Base-by-base conservation (phyloP, 2,888 invertebrate genomes). In the Rutpela maculata region DNA sequence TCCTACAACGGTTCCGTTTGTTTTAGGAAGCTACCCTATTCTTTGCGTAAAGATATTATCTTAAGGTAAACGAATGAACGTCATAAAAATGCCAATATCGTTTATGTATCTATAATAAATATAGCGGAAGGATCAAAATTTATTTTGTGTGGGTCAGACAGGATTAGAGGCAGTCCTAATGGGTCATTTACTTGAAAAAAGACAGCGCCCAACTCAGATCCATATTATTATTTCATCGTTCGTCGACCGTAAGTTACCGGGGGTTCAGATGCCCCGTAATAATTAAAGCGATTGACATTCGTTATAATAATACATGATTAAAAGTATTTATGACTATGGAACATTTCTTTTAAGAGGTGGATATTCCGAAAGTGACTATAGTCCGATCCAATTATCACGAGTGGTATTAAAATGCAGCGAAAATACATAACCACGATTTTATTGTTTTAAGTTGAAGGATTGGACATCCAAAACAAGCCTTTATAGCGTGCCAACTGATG, bases 1-100 rank as follows among this genome's bases (percentile, higher is more conserved):
- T 85, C 84, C 78, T 82, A 81, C 83, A 69, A 75, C 78, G 72
- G 82, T 69, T 69, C 69, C 82, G 83, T 84, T 81, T 83, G 81
- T 83, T 83, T 83, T 79, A 79, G 80, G 73, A 75, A 76, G 72
- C 75, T 68, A 71, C 66, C 69, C 72, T 50, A 76, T 80, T 80
- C 78, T 75, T 80, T 76, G 74, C 69, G 66, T 74, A 50, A 59
- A 76, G 82, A 83, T 83, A 81, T 79, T 78, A 78, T 82, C 81
- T 78, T 73, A 79, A 81, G 80, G 81, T 81, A 76, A 80, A 80
- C 80, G 81, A 74, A 83, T 82, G 77, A 80, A 78, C 71, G 78
- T 77, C 78, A 81, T 83, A 80, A 82, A 81, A 81, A 78, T 81
- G 78, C 78, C 79, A 77, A 63, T 66, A 75, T 77, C 80, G 78